phyloP scores from a whole-genome alignment of 2,888 invertebrate genomes.

The Aquatica leii region DNA sequence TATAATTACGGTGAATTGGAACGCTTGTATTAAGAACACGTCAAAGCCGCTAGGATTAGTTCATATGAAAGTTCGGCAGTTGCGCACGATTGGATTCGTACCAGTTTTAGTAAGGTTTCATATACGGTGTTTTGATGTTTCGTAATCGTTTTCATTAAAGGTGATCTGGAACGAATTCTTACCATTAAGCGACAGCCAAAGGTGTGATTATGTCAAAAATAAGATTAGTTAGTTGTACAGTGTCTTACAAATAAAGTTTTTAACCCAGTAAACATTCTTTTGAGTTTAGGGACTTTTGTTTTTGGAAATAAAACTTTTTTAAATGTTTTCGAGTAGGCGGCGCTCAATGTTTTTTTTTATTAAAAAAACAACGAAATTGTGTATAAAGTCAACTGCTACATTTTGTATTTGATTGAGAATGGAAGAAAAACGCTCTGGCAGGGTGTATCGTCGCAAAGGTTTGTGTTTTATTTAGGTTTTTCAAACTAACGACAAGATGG shows the following conservation, averaged over 20 bases:
- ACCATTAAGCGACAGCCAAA: constrained; percentile 30
- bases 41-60: constrained; percentile 66
- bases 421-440: constrained; percentile 48
- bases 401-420: constrained; percentile 27
- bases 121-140: not conserved
- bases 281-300: too few species aligned
- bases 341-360: not conserved
- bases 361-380: constrained; percentile 3
- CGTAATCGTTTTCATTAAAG: constrained; percentile 38
- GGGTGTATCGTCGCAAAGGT: constrained; percentile 60
- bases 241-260: too few species aligned
- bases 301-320: too few species aligned
- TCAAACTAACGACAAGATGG: not conserved
- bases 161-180: constrained; percentile 48
- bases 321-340: too few species aligned
- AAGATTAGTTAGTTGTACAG: constrained; percentile 30
- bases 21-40: constrained; percentile 65
- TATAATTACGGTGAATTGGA: constrained; percentile 69
- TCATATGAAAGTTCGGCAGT: constrained; percentile 70
- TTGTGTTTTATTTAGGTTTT: constrained; percentile 15
- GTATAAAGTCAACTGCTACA: not conserved
- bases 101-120: constrained; percentile 67
- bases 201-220: constrained; percentile 42
- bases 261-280: too few species aligned
- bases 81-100: constrained; percentile 68